Conservation (phyloP, 2,888 invertebrate species). For the Plebejus argus region DNA sequence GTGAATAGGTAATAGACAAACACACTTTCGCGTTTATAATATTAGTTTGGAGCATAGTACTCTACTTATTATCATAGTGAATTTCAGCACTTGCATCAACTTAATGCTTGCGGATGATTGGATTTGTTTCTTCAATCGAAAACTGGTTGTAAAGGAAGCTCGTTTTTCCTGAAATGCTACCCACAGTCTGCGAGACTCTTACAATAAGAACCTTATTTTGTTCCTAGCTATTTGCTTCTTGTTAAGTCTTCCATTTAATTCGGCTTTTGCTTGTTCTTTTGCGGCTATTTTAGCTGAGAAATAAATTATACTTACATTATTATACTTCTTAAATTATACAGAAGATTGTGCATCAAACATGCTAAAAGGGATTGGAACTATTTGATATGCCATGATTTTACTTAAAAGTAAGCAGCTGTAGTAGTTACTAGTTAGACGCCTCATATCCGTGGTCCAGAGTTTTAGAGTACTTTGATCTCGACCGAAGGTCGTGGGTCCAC, state of each 20-base stretch:
- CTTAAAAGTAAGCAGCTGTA: no score
- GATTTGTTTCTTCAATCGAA: slow-evolving; percentile 60
- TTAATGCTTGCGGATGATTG: slow-evolving; percentile 60
- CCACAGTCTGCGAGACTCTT: slow-evolving; percentile 53
- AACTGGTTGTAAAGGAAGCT: slow-evolving; percentile 51
- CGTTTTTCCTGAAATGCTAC: slow-evolving; percentile 56
- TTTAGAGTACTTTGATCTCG: no score
- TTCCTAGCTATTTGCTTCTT: slow-evolving; percentile 58
- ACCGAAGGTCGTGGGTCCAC: no score
- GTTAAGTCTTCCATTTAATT: slow-evolving; percentile 58
- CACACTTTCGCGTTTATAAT: no score
- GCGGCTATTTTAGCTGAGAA: not conserved
- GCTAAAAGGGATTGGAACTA: no score
- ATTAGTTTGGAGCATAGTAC: no score
- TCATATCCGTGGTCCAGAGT: no score
- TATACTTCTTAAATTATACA: not conserved
- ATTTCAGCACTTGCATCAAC: slow-evolving; percentile 35
- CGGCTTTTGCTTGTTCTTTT: slow-evolving; percentile 43
- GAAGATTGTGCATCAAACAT: no score
- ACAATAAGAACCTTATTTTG: slow-evolving; percentile 60
- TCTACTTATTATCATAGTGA: slow-evolving; percentile 30
- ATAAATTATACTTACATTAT: not conserved
- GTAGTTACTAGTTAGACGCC: no score
- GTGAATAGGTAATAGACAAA: no score
- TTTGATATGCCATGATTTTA: no score